These are phyloP conservation scores for Mesorhabditis belari DNA, from an alignment of 2,888 invertebrate genomes.

Conservation along the genomic window DNA sequence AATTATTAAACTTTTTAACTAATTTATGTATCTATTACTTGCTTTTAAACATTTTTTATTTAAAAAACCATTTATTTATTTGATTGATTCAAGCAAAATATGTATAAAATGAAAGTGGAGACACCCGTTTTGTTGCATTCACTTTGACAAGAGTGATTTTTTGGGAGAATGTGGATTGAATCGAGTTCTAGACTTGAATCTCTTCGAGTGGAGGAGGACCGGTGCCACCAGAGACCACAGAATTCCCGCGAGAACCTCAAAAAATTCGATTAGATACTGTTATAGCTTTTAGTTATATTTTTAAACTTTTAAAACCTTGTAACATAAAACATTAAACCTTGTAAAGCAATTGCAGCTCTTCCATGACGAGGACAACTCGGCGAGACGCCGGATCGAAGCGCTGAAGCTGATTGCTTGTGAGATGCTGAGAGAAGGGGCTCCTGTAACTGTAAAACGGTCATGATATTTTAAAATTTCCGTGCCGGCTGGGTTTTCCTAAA, in stretches of 20 bases:
- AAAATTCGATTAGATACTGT: constrained; percentile 6
- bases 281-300: too few species aligned
- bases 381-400: constrained; percentile 42
- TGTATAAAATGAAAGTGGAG: too few species aligned
- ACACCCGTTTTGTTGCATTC: too few species aligned
- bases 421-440: constrained; percentile 47
- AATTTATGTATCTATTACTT: too few species aligned
- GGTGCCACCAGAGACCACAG: constrained; percentile 21
- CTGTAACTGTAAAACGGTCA: constrained; percentile 24
- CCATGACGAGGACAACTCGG: constrained; percentile 52
- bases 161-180: too few species aligned
- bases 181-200: constrained; percentile 38
- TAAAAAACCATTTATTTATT: too few species aligned
- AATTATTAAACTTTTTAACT: too few species aligned
- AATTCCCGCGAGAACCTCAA: constrained; percentile 20
- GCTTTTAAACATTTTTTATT: too few species aligned
- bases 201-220: constrained; percentile 29
- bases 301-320: neutral
- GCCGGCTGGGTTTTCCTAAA: too few species aligned
- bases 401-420: constrained; percentile 25
- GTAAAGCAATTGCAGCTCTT: constrained; percentile 34
- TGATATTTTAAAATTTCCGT: too few species aligned
- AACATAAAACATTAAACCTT: constrained; percentile 10
- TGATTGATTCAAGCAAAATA: too few species aligned
- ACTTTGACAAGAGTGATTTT: too few species aligned